phyloP scores from a whole-genome alignment of 2,888 invertebrate species.

The Thereva nobilitata region DNA sequence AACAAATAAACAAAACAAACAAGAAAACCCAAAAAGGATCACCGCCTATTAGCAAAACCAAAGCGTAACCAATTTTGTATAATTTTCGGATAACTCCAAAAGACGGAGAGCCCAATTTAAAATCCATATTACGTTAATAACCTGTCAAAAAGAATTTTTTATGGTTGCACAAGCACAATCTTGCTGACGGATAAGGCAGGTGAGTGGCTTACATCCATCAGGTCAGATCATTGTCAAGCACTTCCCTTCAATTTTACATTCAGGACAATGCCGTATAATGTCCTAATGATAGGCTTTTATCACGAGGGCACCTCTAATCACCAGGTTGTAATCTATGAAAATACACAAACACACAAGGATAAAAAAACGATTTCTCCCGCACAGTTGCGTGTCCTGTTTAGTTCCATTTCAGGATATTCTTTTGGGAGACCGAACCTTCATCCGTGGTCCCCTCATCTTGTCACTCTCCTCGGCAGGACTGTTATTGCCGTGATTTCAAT shows the following conservation, averaged over 20 bases:
- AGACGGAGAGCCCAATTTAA: conserved; percentile 36
- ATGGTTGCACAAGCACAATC: conserved; percentile 23
- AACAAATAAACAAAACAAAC: conserved; percentile 11
- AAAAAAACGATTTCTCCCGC: not conserved
- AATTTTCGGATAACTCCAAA: conserved; percentile 36
- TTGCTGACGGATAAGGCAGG: not conserved
- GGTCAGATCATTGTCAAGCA: not conserved
- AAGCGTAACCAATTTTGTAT: conserved; percentile 40
- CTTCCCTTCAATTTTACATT: conserved; percentile 9
- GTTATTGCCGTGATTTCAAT: conserved; percentile 18
- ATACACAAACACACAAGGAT: not conserved
- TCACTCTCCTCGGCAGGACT: conserved; percentile 2
- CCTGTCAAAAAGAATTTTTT: conserved; percentile 36
- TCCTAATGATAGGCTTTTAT: conserved; percentile 14
- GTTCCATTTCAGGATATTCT: conserved; percentile 6
- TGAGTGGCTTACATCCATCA: too few species aligned
- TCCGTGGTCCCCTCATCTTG: not conserved
- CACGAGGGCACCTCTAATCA: conserved; percentile 10
- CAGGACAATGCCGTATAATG: not conserved
- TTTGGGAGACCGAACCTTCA: conserved; percentile 5
- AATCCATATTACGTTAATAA: conserved; percentile 39
- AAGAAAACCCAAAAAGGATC: not conserved
- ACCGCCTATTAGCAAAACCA: conserved; percentile 22
- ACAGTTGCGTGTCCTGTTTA: not conserved
- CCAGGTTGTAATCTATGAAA: not conserved